Evolutionary conservation across 2,113 vertebrate species (phyloP).

Genomic region (Falco punctatus): DNA sequence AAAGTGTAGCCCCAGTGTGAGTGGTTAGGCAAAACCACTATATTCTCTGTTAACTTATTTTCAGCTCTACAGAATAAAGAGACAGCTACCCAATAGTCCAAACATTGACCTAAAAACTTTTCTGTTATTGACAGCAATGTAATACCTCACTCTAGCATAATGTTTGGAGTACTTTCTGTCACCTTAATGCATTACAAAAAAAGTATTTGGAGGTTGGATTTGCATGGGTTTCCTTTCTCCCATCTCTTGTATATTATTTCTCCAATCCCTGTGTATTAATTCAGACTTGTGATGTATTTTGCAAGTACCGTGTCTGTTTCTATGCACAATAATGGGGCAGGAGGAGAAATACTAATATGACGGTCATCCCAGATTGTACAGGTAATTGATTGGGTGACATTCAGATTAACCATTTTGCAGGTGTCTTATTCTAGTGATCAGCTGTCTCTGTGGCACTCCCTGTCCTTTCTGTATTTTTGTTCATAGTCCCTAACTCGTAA

Average conservation of each 20-base stretch:
- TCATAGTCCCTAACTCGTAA: background rate
- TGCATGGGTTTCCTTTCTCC: background rate
- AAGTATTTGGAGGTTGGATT: background rate
- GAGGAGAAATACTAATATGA: background rate
- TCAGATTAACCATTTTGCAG: background rate
- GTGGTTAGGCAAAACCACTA: background rate
- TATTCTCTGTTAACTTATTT: background rate
- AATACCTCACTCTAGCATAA: background rate
- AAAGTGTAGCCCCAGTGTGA: background rate
- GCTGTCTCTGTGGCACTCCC: background rate
- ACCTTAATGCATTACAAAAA: background rate
- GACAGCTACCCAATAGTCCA: background rate
- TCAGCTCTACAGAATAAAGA: background rate
- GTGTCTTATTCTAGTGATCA: background rate
- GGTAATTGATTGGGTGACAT: background rate
- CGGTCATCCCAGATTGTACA: background rate
- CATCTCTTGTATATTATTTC: background rate
- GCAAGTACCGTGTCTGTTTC: background rate
- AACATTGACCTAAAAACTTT: background rate
- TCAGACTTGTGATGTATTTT: background rate
- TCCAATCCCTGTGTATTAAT: background rate
- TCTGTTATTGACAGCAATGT: background rate
- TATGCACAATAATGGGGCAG: background rate
- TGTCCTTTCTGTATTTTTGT: background rate
- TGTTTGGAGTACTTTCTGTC: background rate